These are phyloP conservation scores for Arnoldichthys spilopterus DNA, from an alignment of 2,797 vertebrate genomes.

Conservation along the genomic window DNA sequence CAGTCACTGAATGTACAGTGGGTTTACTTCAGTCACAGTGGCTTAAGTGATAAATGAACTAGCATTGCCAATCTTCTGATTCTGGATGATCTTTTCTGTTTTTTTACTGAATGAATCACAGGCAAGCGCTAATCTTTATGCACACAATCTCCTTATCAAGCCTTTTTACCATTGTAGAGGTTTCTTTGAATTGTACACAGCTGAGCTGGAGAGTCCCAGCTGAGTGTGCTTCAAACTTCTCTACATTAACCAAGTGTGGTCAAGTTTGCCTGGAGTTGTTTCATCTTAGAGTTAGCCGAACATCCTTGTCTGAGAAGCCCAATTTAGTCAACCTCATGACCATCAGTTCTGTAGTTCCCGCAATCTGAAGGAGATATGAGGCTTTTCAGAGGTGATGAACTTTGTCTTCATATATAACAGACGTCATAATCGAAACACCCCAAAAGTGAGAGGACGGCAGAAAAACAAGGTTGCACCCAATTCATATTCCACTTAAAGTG, in stretches of 20 bases:
- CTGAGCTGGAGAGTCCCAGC: background rate
- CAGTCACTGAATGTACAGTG: too few species aligned
- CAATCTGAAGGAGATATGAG: background rate
- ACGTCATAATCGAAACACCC: background rate
- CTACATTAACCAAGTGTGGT: background rate
- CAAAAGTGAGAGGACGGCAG: conserved; percentile 63
- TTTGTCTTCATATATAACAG: background rate
- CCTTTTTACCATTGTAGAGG: background rate
- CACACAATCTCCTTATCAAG: background rate
- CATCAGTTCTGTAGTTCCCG: background rate
- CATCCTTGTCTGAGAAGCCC: too few species aligned
- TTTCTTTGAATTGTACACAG: background rate
- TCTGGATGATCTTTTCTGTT: conserved; percentile 12
- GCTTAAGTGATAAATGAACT: background rate
- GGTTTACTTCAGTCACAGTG: background rate
- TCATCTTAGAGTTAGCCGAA: background rate
- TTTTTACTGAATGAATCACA: background rate
- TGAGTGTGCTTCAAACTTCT: background rate
- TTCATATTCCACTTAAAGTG: conserved; percentile 77
- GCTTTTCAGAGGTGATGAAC: background rate
- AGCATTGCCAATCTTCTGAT: background rate
- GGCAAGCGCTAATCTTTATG: background rate
- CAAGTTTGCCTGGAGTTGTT: background rate
- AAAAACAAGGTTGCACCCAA: conserved; percentile 67
- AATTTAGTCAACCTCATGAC: too few species aligned